These are phyloP conservation scores for Ochropleura plecta DNA, from an alignment of 2,888 invertebrate genomes.

Conservation along the genomic window DNA sequence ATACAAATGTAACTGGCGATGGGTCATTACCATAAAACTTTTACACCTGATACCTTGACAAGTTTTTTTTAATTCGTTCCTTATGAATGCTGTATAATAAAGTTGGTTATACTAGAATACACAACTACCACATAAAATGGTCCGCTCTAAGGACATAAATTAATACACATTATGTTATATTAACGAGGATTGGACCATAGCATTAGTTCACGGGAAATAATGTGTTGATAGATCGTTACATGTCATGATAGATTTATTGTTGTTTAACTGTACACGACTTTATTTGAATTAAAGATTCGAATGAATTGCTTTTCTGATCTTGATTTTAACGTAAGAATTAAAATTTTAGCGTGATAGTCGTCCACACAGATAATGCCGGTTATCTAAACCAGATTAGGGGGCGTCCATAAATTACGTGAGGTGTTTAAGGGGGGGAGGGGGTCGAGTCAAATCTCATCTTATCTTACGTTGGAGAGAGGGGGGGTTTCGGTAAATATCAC, in stretches of 20 bases:
- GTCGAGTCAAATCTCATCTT: too few species aligned
- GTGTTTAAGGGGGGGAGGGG: too few species aligned
- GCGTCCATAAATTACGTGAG: too few species aligned
- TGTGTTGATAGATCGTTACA: slow-evolving; percentile 45
- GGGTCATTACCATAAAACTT: slow-evolving; percentile 29
- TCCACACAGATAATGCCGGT: slow-evolving; percentile 33
- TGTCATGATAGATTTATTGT: slow-evolving; percentile 33
- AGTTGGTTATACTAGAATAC: slow-evolving; percentile 24
- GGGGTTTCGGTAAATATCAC: too few species aligned
- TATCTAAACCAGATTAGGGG: slow-evolving; percentile 51
- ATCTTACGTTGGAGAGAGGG: too few species aligned
- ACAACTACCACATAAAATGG: slow-evolving; percentile 16
- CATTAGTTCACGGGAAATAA: slow-evolving; percentile 41
- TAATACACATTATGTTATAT: slow-evolving; percentile 28
- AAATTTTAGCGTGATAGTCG: slow-evolving; percentile 11
- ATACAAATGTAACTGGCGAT: slow-evolving; percentile 27
- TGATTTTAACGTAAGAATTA: slow-evolving; percentile 2
- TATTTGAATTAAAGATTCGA: slow-evolving; percentile 18
- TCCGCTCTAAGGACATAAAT: slow-evolving; percentile 31
- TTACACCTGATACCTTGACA: slow-evolving; percentile 30
- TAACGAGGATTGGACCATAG: slow-evolving; percentile 28
- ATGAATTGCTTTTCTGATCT: not conserved
- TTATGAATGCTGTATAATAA: slow-evolving; percentile 41
- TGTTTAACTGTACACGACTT: slow-evolving; percentile 23
- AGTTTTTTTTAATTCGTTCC: slow-evolving; percentile 5